A percentile compares a stretch with the other conserved stretches of the same genome.
These are phyloP conservation scores for Synanthedon vespiformis DNA, from an alignment of 2,888 invertebrate genomes.

Conservation along the genomic window DNA sequence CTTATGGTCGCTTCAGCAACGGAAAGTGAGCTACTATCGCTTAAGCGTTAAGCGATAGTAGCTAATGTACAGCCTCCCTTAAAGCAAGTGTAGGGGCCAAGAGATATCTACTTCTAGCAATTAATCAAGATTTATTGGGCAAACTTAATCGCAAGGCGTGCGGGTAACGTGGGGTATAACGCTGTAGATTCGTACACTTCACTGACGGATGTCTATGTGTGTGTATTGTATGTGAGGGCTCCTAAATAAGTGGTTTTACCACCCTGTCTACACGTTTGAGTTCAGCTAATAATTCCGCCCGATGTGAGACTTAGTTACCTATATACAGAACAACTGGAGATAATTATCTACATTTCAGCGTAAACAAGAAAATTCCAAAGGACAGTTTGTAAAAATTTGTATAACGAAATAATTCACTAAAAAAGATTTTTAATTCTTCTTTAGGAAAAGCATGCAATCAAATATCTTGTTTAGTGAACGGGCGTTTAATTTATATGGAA, in stretches of 20 bases:
- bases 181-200: not conserved
- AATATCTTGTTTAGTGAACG: conserved; percentile 42
- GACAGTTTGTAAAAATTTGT: too few relatives aligned
- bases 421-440: not conserved
- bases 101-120: conserved; percentile 15
- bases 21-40: too few relatives aligned
- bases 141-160: conserved; percentile 22
- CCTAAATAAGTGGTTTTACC: conserved; percentile 28
- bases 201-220: conserved; percentile 1
- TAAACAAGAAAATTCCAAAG: too few relatives aligned
- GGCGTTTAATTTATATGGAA: conserved; percentile 58
- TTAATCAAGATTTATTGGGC: conserved; percentile 43
- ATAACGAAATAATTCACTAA: not conserved
- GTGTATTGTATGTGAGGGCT: conserved; percentile 6
- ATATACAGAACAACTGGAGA: conserved; percentile 2
- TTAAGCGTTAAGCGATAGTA: too few relatives aligned
- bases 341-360: too few relatives aligned
- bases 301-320: conserved; percentile 2
- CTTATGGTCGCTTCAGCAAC: too few relatives aligned
- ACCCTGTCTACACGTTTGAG: conserved; percentile 8
- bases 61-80: too few relatives aligned
- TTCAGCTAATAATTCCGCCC: conserved; percentile 13
- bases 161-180: conserved; percentile 8
- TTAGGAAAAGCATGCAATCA: conserved; percentile 22
- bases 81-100: conserved; percentile 12